Evolutionary conservation across 1,140 invertebrate genomes (phyloP), one percentile per base, ranked within the genome.

Genomic region (Trinorchestia longiramus): DNA sequence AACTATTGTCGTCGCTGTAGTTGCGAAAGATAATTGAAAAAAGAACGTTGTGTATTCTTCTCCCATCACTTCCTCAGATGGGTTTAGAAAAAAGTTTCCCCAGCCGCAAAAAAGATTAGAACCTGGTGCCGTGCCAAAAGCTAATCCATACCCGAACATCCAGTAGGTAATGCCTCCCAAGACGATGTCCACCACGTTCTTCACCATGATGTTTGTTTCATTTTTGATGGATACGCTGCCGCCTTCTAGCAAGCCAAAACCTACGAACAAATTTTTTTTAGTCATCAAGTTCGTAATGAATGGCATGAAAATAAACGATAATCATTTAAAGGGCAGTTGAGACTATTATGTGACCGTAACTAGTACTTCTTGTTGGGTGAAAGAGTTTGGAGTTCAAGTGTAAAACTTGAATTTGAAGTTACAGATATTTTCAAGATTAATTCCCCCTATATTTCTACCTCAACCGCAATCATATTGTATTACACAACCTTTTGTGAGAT

Each of bases 171-270:
- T 97, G 95, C 99, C 99, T 36, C 99, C 99, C 3, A 99, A 98
- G 28, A 99, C 98, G 95, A 99, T 99, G 97, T 99, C 99, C 0
- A 99, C 98, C 0, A 99, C 98, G 97, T 99, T 99, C 97, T 99
- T 99, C 98, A 99, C 99, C 99, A 99, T 99, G 42, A 99, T 99
- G 97, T 99, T 99, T 0, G 99, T 99, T 98, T 99, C 99, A 97
- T 99, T 99, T 97, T 99, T 99, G 45, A 99, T 98, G 0, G 98
- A 99, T 0, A 99, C 99, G 97, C 98, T 99, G 15, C 99, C 99
- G 0, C 98, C 99, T 97, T 99, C 99, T 95, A 99, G 97, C 98
- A 99, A 98, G 23, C 99, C 99, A 97, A 99, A 99, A 95, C 99
- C 98, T 99, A 28, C 62, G 28, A 77, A 77, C 62, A 36, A 77